Evolutionary conservation across 2,113 vertebrate genomes (phyloP), one percentile per base, ranked within the genome.

Genomic region (Corynorhinus townsendii): DNA sequence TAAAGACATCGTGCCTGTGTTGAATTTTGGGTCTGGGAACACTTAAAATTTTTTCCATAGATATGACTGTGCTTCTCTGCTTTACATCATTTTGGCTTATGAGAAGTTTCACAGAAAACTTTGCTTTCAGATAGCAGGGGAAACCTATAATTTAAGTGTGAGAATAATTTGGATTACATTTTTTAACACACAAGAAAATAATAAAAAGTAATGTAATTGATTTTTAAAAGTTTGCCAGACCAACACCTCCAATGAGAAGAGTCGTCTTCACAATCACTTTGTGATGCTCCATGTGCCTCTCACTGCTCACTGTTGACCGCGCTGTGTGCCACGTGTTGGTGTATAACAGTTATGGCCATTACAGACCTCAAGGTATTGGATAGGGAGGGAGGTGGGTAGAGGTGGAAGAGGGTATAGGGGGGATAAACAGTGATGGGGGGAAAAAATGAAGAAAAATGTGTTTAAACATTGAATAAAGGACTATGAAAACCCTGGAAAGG

Each of bases 141-240:
- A 35, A 56, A 40, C 79, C 52, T 81, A 3, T 62, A 90, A 95
- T 73, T 96, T 64, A 92, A 94, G 30, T 47, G 49, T 59, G 49
- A 89, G 56, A 62, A 59, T 47, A 90, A 94, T 89, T 59, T 79
- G 73, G 28, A 56, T 86, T 38, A 83, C 49, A 89, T 30, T 87
- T 90, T 91, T 93, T 90, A 82, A 93, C 20, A 81, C 11, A 92
- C 4, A 24, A 35, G 49, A 47, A 75, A 92, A 38, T 56, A 89
- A 81, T 24, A 83, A 38, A 77, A 89, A 94, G 73, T 73, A 76
- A 59, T 11, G 76, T 22, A 26, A 62, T 0, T 72, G 24, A 64
- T 7, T 82, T 90, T 35, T 43, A 28, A 12, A 76, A 84, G 38
- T 86, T 30, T 80, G 47, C 2, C 83, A 89, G 92, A 66, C 2